Base-by-base conservation (phyloP, 2,797 vertebrate species). In the Acrossocheilus wenchowensis region DNA sequence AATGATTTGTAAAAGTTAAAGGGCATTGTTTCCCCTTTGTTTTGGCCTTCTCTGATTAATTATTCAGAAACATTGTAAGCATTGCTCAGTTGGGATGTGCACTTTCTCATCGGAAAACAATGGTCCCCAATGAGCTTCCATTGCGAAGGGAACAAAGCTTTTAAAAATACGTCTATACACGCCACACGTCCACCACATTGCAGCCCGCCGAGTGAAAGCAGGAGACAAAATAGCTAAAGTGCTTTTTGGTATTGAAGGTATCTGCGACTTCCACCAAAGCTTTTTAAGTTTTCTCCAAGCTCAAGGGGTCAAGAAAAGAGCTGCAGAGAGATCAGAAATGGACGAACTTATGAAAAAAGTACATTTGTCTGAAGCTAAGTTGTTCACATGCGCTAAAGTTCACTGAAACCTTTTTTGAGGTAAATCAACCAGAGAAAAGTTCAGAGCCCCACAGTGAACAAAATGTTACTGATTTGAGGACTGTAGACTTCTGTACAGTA, bases 121-220 rank as follows among this genome's bases (percentile, higher is more conserved):
- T 91, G 88, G 92, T 91, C 72, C 87, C 83, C 71, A 62, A 88
- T 93, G 91, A 90, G 90, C 88, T 89, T 74, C 90, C 90, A 92
- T 45, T 93, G 93, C 90, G 91, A 92, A 93, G 88, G 89, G 89
- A 94, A 94, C 90, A 14, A 92, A 88, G 94, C 95, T 95, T 94
- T 96, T 93, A 95, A 93, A 36, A 89, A 89, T 26, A 82, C 23
- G 41, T 72, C 39, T 74, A 8, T 66, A 62, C 62, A 69, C 12
- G 5, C 36, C 11, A 17, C 12, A 2, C 23, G 19, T 74, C 43
- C 87, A 41, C 43, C 87, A 41, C 75, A 43, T 54, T 69, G 64
- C 57, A 39, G 8, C 45, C 36, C 4, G 1, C 45, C n/a, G 43
- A 84, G 30, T 48, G 72, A 54, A 57, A 30, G n/a, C 41, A 72